A percentile compares a stretch with the other conserved stretches of the same genome.
Evolutionary conservation across 2,888 invertebrate species (phyloP).

Genomic region (Ferrisia virgata): DNA sequence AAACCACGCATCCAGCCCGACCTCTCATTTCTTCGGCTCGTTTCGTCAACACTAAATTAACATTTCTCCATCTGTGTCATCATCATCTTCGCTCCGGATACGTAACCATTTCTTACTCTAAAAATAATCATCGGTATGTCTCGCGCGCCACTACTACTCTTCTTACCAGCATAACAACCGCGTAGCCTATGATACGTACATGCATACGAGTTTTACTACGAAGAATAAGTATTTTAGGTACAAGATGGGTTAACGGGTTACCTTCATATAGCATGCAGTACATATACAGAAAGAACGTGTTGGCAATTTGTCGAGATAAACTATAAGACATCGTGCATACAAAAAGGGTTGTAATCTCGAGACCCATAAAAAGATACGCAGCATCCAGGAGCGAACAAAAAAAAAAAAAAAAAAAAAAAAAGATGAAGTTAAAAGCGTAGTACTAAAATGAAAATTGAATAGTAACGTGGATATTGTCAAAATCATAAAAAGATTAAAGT

Average conservation of each 20-base stretch:
- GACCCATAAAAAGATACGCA: not conserved
- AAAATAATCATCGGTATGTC: slow-evolving; percentile 1
- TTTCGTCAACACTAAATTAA: slow-evolving; percentile 5
- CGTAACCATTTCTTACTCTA: not conserved
- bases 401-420: no score
- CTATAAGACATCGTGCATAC: not conserved
- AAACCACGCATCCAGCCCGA: not conserved
- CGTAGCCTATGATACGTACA: not conserved
- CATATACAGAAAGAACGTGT: not conserved
- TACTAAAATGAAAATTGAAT: no score
- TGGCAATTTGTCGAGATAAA: slow-evolving; percentile 16
- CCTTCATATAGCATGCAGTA: not conserved
- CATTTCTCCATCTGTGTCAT: not conserved
- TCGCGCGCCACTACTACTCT: not conserved
- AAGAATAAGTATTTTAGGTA: not conserved
- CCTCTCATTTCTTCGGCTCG: not conserved
- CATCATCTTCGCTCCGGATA: not conserved
- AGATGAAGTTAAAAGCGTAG: no score
- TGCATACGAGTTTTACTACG: not conserved
- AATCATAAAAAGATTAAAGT: no score
- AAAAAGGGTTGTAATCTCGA: not conserved
- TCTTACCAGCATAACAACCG: no score
- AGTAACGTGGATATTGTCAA: no score
- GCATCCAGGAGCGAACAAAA: no score
- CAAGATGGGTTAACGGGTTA: not conserved